Percentiles rank a stretch among this genome's conserved stretches.
phyloP scores from a whole-genome alignment of 2,888 invertebrate species.

The Cosmia trapezina region DNA sequence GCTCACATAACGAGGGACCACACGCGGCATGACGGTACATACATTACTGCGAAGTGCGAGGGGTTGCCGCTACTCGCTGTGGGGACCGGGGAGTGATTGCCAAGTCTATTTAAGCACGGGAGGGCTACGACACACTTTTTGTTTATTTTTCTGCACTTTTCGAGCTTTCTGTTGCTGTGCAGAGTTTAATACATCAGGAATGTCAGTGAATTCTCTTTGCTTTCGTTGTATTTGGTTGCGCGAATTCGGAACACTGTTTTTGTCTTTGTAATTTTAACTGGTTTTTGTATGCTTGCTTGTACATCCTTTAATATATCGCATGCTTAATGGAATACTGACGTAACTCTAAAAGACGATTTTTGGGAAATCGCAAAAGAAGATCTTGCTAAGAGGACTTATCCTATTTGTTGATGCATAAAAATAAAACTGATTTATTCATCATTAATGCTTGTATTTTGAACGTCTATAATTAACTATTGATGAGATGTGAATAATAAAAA shows the following conservation, averaged over 20 bases:
- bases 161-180: conserved; percentile 39
- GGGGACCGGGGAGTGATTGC: conserved; percentile 71
- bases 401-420: no score
- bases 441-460: no score
- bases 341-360: no score
- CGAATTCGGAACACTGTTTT: conserved; percentile 12
- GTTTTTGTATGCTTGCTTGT: neutral
- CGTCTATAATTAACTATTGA: no score
- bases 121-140: conserved; percentile 57
- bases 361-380: no score
- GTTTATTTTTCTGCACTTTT: conserved; percentile 54
- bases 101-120: conserved; percentile 66
- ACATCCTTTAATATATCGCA: no score
- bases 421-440: no score
- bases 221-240: conserved; percentile 9
- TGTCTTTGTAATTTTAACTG: neutral
- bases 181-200: conserved; percentile 49
- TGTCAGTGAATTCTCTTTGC: conserved; percentile 18
- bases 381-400: no score
- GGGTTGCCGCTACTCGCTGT: conserved; percentile 73
- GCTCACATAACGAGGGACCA: conserved; percentile 80
- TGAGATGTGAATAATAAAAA: no score
- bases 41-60: conserved; percentile 76
- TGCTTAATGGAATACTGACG: no score
- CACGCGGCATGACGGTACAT: conserved; percentile 82